A percentile compares a stretch with the other conserved stretches of the same genome.
Conservation (phyloP, 2,113 vertebrate species). For the Thryonomys swinderianus region DNA sequence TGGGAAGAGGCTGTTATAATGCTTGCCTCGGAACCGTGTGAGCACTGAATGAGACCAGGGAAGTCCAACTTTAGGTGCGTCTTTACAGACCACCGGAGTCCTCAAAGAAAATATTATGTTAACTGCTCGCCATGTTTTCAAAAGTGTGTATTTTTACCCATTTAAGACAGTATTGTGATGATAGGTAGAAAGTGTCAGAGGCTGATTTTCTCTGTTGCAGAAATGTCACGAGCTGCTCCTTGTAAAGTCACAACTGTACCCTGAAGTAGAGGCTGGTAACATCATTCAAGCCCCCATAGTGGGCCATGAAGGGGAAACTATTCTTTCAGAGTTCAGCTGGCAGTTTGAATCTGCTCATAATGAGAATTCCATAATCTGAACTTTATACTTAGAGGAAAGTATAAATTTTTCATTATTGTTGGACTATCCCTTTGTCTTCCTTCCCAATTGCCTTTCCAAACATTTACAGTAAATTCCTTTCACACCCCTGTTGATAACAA, state of each 20-base stretch:
- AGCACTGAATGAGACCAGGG: neutral
- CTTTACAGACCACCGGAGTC: neutral
- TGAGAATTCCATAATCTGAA: neutral
- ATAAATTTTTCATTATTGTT: slow-evolving; percentile 33
- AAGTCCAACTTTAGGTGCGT: neutral
- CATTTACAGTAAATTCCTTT: slow-evolving; percentile 64
- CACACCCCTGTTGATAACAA: slow-evolving; percentile 28
- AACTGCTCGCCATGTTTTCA: neutral
- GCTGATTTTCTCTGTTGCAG: neutral
- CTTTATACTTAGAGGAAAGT: neutral
- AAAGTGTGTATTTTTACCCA: neutral
- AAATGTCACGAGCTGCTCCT: neutral
- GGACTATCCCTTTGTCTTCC: neutral
- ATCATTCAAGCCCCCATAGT: neutral
- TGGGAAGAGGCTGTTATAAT: neutral
- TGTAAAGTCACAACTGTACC: neutral
- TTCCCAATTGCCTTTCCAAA: slow-evolving; percentile 51
- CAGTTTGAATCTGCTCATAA: neutral
- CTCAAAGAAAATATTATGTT: neutral
- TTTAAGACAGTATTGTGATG: neutral
- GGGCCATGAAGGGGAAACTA: neutral
- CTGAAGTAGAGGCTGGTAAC: neutral
- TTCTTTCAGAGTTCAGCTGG: neutral
- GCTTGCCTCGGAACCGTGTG: neutral
- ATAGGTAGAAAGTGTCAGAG: neutral